Evolutionary conservation across 2,797 vertebrate genomes (phyloP), one percentile per base, ranked within the genome.

Genomic region (Coregonus sp.): DNA sequence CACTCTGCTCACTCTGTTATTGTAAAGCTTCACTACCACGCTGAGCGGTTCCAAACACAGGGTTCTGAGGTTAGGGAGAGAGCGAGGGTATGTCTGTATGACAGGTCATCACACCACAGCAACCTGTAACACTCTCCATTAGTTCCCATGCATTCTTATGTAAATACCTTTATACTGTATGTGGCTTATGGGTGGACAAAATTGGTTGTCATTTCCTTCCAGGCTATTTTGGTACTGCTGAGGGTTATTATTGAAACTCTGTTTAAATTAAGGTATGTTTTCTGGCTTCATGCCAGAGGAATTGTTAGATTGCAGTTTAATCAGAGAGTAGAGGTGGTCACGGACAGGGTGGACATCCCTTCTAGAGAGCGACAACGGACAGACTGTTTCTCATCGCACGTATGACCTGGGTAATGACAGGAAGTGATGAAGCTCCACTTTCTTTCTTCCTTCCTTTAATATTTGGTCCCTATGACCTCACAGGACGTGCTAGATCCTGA

Each of bases 401-500:
- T 40, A 40, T 77, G 56, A 50, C n/a, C 31, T 4, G 29, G 31
- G 52, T 51, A 65, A 74, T 74, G 50, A 81, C 18, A 65, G 78
- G 71, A 73, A 79, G 33, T 70, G 7, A 15, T 15, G 11, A 71
- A 33, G 59, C 70, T 50, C 68, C 56, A 56, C 73, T 74, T 75
- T 72, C 69, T 77, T 78, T 75, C 78, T 77, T 78, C 47, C 75
- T 78, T 68, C 61, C 71, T 80, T 67, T 50, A 70, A 25, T 70
- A 79, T 50, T 71, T 75, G 54, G 52, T 50, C 25, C 25, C 59
- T 33, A 56, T 75, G 74, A 68, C 78, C 78, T 75, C 70, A 68
- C 50, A 75, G 31, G 78, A 79, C 54, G 11, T 14, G 40, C 33
- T 14, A 31, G 20, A 74, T 61, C 65, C 50, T 9, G 29, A 51